Base-by-base conservation (phyloP, 2,797 vertebrate genomes). In the Mallotus villosus region DNA sequence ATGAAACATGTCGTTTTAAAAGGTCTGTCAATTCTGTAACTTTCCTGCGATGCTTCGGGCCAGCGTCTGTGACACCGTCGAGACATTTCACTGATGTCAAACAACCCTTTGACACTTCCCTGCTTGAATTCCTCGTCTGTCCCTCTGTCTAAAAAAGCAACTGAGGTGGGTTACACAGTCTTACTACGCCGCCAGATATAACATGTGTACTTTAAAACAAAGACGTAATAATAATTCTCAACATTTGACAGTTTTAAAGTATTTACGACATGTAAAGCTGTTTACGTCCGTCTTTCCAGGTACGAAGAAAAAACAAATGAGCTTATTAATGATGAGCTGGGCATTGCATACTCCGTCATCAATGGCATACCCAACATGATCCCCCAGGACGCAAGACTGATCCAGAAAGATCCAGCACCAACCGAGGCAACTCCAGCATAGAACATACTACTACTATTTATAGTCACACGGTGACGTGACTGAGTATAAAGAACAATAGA, bases 341-440 rank as follows among this genome's bases (percentile, higher is more conserved):
- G 96, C 78, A 98, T 98, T 0, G 96, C 95, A 0, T 98, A 97
- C 82, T 94, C 97, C 5, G 8, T 98, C 82, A 55, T 91, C 0
- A 92, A 96, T n/a, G 96, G 96, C 71, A 96, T 99, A 81, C 97
- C 97, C 4, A 95, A 95, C 85, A 96, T 98, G 97, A 95, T 98
- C 82, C 97, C 97, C 0, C 95, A 97, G 85, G 96, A 96, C 1
- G 97, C 97, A 55, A 86, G 95, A 63, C 93, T 86, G 80, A 87
- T 91, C 2, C 82, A 77, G 34, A 93, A 91, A 68, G 73, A 89
- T 63, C 0, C 67, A n/a, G 51, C 17, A 21, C 82, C 81, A 0
- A 46, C 67, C 51, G 72, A 88, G 16, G 71, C 88, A 3, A 16
- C 57, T 8, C 58, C 69, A 59, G 53, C 79, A 62, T 81, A 22